A percentile compares a stretch with the other conserved stretches of the same genome.
phyloP scores from a whole-genome alignment of 2,888 invertebrate genomes.

The Heterodera filipjevi region DNA sequence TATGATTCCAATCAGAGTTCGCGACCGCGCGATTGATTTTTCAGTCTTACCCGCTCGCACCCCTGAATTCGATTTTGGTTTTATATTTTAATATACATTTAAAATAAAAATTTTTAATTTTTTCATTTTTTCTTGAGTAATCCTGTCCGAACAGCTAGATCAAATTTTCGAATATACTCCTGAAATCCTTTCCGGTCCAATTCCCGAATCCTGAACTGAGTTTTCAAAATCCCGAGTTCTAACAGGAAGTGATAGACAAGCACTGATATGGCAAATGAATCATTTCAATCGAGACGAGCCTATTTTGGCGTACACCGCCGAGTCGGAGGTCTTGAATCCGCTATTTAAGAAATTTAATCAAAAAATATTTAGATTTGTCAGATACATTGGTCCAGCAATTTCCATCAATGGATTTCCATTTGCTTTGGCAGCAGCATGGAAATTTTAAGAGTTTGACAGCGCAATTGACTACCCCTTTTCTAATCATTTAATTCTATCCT shows the following conservation, averaged over 20 bases:
- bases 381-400: slow-evolving; percentile 89
- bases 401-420: slow-evolving; percentile 99
- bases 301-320: slow-evolving; percentile 93
- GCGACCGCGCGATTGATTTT: no score
- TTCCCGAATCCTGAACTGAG: no score
- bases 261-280: slow-evolving; percentile 99
- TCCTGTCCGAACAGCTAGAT: no score
- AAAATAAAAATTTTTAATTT: no score
- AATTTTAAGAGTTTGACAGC: slow-evolving; percentile 80
- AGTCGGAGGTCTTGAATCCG: slow-evolving; percentile 81
- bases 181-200: no score
- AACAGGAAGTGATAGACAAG: slow-evolving; percentile 99
- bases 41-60: no score
- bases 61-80: no score
- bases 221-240: no score
- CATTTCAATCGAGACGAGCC: slow-evolving; percentile 96
- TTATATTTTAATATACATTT: no score
- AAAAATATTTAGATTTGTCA: slow-evolving; percentile 53
- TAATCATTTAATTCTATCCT: background rate
- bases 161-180: no score
- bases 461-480: background rate
- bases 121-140: no score
- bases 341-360: background rate
- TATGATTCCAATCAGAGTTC: no score
- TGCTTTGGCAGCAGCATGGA: slow-evolving; percentile 97